phyloP scores from a whole-genome alignment of 2,113 vertebrate species.

The Anolis carolinensis region DNA sequence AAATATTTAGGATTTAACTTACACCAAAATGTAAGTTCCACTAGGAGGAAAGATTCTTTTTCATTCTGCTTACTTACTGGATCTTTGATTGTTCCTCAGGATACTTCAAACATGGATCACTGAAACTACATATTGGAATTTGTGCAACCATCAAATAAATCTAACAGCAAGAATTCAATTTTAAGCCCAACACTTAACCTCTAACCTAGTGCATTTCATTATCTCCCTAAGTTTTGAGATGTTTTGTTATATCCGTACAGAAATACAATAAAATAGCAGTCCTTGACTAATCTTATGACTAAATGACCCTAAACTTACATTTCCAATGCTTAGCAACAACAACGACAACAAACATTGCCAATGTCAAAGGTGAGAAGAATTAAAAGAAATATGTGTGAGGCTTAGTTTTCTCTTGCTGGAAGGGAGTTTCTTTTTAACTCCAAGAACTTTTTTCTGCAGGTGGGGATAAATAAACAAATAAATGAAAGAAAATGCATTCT shows the following conservation, averaged over 20 bases:
- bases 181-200: neutral
- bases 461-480: constrained; percentile 19
- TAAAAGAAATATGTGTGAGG: constrained; percentile 7
- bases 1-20: too few species aligned
- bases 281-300: neutral
- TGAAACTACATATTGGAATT: neutral
- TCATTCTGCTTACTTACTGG: neutral
- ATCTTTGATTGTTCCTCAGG: neutral
- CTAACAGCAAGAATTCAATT: neutral
- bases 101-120: neutral
- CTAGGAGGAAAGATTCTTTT: too few species aligned
- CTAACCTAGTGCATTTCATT: neutral
- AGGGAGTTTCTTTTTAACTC: neutral
- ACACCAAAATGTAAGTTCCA: neutral
- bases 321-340: neutral
- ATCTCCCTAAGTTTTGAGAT: neutral
- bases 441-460: neutral
- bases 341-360: constrained; percentile 17
- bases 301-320: neutral
- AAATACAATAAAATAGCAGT: constrained; percentile 4
- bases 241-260: constrained; percentile 20
- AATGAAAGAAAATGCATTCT: neutral
- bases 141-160: too few species aligned
- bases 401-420: constrained; percentile 22
- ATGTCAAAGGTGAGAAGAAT: constrained; percentile 8